Evolutionary conservation across 1,140 invertebrate genomes (phyloP).

Genomic region (Papilio machaon): DNA sequence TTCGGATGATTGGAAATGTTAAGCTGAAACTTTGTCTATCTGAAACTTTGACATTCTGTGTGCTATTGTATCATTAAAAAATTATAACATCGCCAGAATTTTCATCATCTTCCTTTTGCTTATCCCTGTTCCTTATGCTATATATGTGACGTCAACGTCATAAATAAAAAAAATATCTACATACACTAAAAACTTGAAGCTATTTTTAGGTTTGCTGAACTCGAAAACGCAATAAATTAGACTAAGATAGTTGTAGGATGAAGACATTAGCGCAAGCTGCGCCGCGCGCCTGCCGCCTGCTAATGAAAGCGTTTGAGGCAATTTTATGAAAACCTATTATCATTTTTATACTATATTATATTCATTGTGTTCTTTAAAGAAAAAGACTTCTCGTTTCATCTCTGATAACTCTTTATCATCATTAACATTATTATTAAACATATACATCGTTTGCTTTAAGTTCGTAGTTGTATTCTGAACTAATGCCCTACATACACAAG

Average conservation of each 20-base stretch:
- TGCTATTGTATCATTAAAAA: too few species aligned
- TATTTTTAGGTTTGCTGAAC: slow-evolving; percentile 23
- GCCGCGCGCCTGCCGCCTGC: slow-evolving; percentile 24
- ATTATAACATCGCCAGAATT: too few species aligned
- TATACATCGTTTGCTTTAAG: too few species aligned
- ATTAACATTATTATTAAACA: too few species aligned
- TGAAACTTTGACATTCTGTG: too few species aligned
- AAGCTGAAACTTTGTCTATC: too few species aligned
- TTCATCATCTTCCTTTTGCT: too few species aligned
- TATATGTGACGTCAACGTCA: background rate
- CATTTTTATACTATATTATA: background rate
- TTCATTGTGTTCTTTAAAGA: background rate
- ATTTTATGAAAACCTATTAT: slow-evolving; percentile 26
- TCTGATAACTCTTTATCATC: background rate
- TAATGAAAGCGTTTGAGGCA: slow-evolving; percentile 27
- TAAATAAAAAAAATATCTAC: background rate
- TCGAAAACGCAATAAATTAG: slow-evolving; percentile 39
- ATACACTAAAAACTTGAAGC: slow-evolving; percentile 5
- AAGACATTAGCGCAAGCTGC: slow-evolving; percentile 38
- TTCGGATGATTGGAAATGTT: too few species aligned
- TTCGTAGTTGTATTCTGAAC: too few species aligned
- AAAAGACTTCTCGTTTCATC: background rate
- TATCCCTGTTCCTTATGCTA: too few species aligned
- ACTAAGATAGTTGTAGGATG: slow-evolving; percentile 37
- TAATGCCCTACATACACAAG: too few species aligned